Percentiles rank a stretch among this genome's conserved stretches.
These are phyloP conservation scores for Mesembrinibis cayennensis DNA, from an alignment of 2,113 vertebrate species.

Conservation along the genomic window DNA sequence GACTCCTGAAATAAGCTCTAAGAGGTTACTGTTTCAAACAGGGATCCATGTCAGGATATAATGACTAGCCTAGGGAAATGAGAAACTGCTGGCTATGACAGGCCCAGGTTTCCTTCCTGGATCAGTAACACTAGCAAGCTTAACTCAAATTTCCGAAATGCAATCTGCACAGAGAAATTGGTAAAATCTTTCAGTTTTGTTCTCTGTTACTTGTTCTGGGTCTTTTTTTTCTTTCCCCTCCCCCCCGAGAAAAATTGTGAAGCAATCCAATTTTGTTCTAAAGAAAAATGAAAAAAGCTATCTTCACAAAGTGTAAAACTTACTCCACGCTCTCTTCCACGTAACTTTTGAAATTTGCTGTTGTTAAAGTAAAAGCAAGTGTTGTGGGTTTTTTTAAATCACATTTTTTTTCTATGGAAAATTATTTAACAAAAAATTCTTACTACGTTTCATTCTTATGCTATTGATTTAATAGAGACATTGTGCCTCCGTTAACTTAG, in stretches of 20 bases:
- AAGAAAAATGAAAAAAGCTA: not conserved
- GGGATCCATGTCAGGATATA: not conserved
- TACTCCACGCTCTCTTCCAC: not conserved
- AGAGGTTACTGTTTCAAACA: not conserved
- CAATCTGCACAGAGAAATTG: not conserved
- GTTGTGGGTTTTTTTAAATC: not conserved
- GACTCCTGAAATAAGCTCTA: not conserved
- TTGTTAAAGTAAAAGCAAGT: not conserved
- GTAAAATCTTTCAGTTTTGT: not conserved
- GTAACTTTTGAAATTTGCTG: not conserved
- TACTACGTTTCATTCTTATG: not conserved
- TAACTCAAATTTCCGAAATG: not conserved
- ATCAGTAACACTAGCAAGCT: not conserved
- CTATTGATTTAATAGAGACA: not conserved
- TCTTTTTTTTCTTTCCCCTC: not conserved
- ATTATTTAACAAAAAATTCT: not conserved
- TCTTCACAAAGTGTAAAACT: not conserved
- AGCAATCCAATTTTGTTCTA: not conserved
- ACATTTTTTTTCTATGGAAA: not conserved
- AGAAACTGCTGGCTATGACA: not conserved
- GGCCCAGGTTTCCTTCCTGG: not conserved
- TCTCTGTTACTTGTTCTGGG: not conserved
- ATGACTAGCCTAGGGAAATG: not conserved
- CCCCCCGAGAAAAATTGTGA: not conserved
- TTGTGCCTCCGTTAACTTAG: not conserved